Evolutionary conservation across 1,140 invertebrate species (phyloP), one percentile per base, ranked within the genome.

Genomic region (Phenacoccus solenopsis): DNA sequence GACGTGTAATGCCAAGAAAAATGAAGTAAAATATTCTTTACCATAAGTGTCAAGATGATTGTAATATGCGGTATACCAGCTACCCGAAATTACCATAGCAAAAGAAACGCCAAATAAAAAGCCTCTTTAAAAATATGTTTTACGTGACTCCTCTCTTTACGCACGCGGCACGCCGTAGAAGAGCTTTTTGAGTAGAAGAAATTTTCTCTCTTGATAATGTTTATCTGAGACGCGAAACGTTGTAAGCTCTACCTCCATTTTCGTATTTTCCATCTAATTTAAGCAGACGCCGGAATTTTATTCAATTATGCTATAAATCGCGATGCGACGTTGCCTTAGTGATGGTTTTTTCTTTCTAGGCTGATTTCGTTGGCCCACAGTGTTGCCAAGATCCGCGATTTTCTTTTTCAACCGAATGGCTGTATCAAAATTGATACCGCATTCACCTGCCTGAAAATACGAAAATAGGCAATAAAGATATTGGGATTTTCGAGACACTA

Each of bases 1-100:
- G n/a, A n/a, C n/a, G n/a, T n/a, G n/a, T n/a, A n/a, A n/a, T n/a
- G n/a, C n/a, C n/a, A n/a, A 49, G 38, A 49, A 49, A 49, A 49
- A 49, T 49, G 38, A 49, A 49, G 38, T 49, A 49, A 49, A 49
- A 49, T 49, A 49, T 49, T 49, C 38, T 49, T 49, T 49, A 49
- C 38, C 38, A 49, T 49, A 49, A 49, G 38, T 49, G 38, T 49
- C 38, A 49, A 49, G 38, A 49, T 49, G 38, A 49, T 49, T 49
- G 38, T 49, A 49, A 49, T 49, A 49, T 49, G 38, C 38, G 38
- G 38, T 49, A 49, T 49, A 49, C 12, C 38, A 49, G 38, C 38
- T 49, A 49, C 38, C 20, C 38, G 38, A 49, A 49, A 49, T 49
- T 49, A 49, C 38, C 38, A 49, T 49, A 49, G 38, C 38, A 49